Evolutionary conservation across 2,888 invertebrate genomes (phyloP), one percentile per base, ranked within the genome.

Genomic region (Euclidia mi): DNA sequence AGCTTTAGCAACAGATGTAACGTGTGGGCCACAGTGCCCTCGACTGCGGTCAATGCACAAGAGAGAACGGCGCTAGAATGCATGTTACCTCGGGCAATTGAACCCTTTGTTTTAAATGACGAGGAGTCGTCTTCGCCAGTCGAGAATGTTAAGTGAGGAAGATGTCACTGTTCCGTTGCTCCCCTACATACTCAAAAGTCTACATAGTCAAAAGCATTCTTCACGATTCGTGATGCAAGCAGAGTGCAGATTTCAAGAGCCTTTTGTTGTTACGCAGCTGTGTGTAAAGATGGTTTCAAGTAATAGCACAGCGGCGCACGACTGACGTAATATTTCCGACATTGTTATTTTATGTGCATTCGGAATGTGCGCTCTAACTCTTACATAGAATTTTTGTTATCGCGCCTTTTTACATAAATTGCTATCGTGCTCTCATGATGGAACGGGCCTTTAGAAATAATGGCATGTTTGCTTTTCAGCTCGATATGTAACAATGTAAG

Each of bases 71-170:
- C 71, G 71, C 46, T 56, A 70, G 85, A 85, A 81, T 82, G 80
- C 81, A 81, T 68, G 80, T 81, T 68, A 81, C 88, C 88, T 68
- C 83, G 74, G 84, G 88, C 89, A 85, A 88, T 91, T 90, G 89
- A 81, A 85, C 77, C 90, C 87, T 90, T 92, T 92, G 92, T 93
- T 89, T 87, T 85, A 89, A 91, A 90, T 89, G 86, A 89, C 85
- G 84, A 87, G 84, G 77, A 85, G 87, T 85, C 83, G 83, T 85
- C 87, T 86, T 85, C 80, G 68, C 76, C 75, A 76, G 75, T 81
- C 63, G 73, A 85, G 83, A 79, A 83, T 76, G 70, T 71, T 85
- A 87, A 89, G 88, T 87, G 87, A 82, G 81, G 79, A 86, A 89
- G 89, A 91, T 88, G 90, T 85, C 89, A 88, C 87, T 84, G 83